Evolutionary conservation across 2,113 vertebrate species (phyloP).

Genomic region (Lipophrys pholis): DNA sequence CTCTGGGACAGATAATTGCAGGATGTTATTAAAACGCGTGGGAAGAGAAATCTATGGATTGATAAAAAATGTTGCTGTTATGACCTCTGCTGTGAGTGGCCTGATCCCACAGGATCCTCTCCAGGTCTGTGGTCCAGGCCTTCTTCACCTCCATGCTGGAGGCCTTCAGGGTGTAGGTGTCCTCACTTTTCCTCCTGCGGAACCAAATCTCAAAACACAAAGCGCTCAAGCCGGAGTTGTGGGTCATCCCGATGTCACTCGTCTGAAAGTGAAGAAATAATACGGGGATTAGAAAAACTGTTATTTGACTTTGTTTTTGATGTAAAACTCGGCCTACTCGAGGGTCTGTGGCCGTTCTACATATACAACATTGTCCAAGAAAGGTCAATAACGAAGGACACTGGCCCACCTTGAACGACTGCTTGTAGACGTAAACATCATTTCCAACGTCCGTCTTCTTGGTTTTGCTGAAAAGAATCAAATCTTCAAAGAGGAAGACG

Average conservation of each 20-base stretch:
- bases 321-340: background rate
- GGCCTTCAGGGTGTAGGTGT: constrained; percentile 82
- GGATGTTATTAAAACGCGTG: background rate
- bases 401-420: constrained; percentile 84
- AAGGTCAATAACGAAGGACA: background rate
- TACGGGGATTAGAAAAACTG: background rate
- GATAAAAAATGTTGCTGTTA: background rate
- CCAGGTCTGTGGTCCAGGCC: constrained; percentile 84
- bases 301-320: background rate
- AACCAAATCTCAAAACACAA: constrained; percentile 87
- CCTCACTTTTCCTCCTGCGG: constrained; percentile 81
- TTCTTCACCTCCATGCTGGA: constrained; percentile 78
- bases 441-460: constrained; percentile 82
- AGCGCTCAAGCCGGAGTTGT: constrained; percentile 73
- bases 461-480: constrained; percentile 87
- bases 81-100: constrained; percentile 81
- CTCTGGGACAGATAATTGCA: constrained; percentile 68
- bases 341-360: no score
- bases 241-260: constrained; percentile 84
- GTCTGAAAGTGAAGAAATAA: constrained; percentile 69
- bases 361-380: no score
- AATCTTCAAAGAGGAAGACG: constrained; percentile 85
- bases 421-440: constrained; percentile 85
- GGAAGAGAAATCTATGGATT: no score
- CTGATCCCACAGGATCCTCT: constrained; percentile 84